phyloP scores from a whole-genome alignment of 2,113 vertebrate species.

The Micronycteris hirsuta region DNA sequence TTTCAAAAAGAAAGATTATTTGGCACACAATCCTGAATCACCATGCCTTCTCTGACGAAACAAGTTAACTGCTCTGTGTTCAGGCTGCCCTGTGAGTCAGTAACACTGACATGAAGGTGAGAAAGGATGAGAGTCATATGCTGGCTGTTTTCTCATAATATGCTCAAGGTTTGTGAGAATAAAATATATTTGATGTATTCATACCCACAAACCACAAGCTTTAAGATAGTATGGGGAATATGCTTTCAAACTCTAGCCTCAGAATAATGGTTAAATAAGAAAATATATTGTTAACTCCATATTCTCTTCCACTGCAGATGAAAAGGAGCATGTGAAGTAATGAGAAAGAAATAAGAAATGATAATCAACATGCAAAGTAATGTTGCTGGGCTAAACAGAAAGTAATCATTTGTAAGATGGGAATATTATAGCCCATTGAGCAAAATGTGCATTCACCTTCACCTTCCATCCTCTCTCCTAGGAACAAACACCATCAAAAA shows the following conservation, averaged over 20 bases:
- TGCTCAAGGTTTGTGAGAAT: neutral
- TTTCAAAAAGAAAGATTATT: neutral
- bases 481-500: neutral
- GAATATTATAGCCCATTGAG: neutral
- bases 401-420: neutral
- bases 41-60: neutral
- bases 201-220: neutral
- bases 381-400: neutral
- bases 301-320: neutral
- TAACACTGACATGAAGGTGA: neutral
- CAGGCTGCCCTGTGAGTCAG: neutral
- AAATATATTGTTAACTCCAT: neutral
- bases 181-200: neutral
- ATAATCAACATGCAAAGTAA: neutral
- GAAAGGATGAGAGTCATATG: neutral
- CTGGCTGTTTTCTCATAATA: neutral
- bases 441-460: neutral
- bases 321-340: neutral
- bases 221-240: neutral
- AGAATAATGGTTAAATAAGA: neutral
- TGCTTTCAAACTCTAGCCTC: neutral
- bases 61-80: neutral
- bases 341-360: neutral
- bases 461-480: neutral
- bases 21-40: neutral